Conservation (phyloP, 2,888 invertebrate genomes). For the Carabus problematicus region DNA sequence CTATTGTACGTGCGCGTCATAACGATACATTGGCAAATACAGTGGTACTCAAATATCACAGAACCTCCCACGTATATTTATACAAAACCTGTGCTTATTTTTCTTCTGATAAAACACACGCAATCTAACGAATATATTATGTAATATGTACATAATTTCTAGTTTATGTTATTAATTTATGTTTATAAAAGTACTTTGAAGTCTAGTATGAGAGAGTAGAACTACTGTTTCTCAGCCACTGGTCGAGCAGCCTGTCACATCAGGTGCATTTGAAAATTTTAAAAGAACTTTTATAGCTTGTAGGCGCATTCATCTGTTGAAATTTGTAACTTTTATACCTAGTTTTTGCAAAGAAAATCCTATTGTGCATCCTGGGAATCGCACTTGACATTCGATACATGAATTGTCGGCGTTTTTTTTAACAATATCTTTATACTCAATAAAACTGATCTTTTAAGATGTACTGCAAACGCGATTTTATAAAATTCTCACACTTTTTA, state of each 20-base stretch:
- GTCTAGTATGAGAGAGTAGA: constrained; percentile 2
- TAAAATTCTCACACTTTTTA: neutral
- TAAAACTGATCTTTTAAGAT: neutral
- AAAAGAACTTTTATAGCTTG: constrained; percentile 49
- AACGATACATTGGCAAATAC: constrained; percentile 42
- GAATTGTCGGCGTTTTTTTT: constrained; percentile 45
- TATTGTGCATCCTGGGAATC: constrained; percentile 57
- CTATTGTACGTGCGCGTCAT: constrained; percentile 46
- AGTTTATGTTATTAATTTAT: neutral
- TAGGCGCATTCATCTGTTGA: constrained; percentile 53
- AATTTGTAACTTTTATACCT: constrained; percentile 58
- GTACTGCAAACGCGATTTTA: neutral
- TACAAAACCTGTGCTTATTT: neutral
- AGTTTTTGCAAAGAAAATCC: constrained; percentile 53
- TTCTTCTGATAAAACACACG: no score
- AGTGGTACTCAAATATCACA: constrained; percentile 39
- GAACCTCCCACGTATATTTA: neutral
- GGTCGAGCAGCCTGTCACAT: constrained; percentile 45
- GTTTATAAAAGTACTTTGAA: neutral
- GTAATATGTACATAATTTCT: neutral
- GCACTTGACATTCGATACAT: constrained; percentile 57
- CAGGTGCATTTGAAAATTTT: constrained; percentile 50
- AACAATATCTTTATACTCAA: constrained; percentile 41
- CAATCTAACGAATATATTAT: neutral
- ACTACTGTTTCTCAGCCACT: constrained; percentile 24